Percentiles rank a stretch among this genome's conserved stretches.
Conservation (phyloP, 1,140 invertebrate genomes). For the Psix sp. region DNA sequence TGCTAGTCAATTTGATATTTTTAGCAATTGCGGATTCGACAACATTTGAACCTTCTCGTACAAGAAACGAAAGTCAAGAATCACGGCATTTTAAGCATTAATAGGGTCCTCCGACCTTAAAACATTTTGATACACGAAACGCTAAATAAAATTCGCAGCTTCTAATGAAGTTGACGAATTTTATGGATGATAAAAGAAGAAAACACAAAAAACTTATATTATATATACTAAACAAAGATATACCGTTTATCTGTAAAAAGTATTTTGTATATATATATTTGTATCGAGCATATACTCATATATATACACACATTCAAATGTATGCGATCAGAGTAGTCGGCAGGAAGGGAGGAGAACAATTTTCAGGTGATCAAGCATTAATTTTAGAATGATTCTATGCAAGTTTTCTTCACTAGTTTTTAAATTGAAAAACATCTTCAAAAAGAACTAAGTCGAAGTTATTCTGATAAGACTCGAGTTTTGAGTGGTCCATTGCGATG, state of each 20-base stretch:
- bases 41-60: constrained; percentile 30
- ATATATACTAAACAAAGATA: constrained; percentile 20
- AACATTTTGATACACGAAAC: constrained; percentile 33
- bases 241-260: constrained; percentile 41
- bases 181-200: no score
- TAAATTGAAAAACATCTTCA: constrained; percentile 3
- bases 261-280: constrained; percentile 54
- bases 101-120: constrained; percentile 27
- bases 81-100: constrained; percentile 40
- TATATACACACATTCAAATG: constrained; percentile 33
- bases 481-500: constrained; percentile 23
- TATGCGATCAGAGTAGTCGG: constrained; percentile 3
- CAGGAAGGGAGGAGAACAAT: neutral
- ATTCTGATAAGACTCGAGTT: constrained; percentile 22
- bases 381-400: constrained; percentile 4
- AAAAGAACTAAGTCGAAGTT: constrained; percentile 18
- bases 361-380: constrained; percentile 5
- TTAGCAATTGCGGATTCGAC: constrained; percentile 20
- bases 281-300: constrained; percentile 40
- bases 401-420: constrained; percentile 4
- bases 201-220: constrained; percentile 31
- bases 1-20: constrained; percentile 5
- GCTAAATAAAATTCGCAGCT: constrained; percentile 19
- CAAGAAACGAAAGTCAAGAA: constrained; percentile 16
- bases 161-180: constrained; percentile 22